A percentile compares a stretch with the other conserved stretches of the same genome.
phyloP scores from a whole-genome alignment of 1,140 invertebrate genomes.

The Drosophila paulistorum region DNA sequence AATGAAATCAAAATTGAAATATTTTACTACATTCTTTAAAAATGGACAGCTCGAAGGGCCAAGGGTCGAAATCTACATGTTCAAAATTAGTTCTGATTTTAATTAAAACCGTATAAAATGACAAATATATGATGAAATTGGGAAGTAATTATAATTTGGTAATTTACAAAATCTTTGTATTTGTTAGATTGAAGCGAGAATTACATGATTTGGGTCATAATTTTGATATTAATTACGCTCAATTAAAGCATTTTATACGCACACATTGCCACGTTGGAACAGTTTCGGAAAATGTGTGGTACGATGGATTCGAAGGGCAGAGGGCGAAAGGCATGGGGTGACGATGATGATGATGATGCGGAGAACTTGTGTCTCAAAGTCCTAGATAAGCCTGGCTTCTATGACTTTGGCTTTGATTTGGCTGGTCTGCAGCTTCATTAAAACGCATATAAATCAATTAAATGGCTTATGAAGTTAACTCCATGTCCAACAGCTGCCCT shows the following conservation, averaged over 20 bases:
- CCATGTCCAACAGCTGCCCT: slow-evolving; percentile 24
- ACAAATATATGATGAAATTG: neutral
- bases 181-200: slow-evolving; percentile 16
- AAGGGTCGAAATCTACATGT: neutral
- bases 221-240: slow-evolving; percentile 55
- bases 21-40: too few relatives aligned
- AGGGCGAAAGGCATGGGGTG: slow-evolving; percentile 19
- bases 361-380: slow-evolving; percentile 6
- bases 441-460: slow-evolving; percentile 71
- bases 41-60: neutral
- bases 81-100: neutral
- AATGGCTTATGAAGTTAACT: slow-evolving; percentile 46
- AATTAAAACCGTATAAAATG: neutral
- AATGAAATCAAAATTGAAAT: too few relatives aligned
- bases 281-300: neutral
- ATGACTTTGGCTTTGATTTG: neutral
- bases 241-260: slow-evolving; percentile 65
- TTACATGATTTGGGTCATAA: slow-evolving; percentile 30
- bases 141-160: neutral
- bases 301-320: too few relatives aligned
- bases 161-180: neutral
- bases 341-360: neutral
- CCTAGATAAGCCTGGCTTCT: neutral
- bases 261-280: neutral
- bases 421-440: slow-evolving; percentile 53